Conservation (phyloP, 2,888 invertebrate species). For the Uropetala carovei region DNA sequence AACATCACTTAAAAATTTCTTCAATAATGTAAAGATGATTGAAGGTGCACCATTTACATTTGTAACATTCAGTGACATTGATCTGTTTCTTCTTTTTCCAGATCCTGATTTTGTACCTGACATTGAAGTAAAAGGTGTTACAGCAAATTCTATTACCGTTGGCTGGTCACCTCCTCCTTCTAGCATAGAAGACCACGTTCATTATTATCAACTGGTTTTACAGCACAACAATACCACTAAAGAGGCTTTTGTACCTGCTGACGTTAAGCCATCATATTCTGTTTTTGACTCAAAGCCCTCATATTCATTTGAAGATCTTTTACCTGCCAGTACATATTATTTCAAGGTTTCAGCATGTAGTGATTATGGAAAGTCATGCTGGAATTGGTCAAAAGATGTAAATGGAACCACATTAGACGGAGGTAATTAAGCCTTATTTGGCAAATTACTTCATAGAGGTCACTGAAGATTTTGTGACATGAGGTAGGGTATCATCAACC, state of each 20-base stretch:
- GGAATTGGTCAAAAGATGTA: conserved; percentile 86
- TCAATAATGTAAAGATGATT: no score
- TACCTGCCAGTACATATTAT: conserved; percentile 87
- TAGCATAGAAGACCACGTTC: conserved; percentile 83
- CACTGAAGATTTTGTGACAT: no score
- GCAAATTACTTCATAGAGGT: no score
- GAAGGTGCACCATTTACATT: no score
- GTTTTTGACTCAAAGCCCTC: conserved; percentile 78
- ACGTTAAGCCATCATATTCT: conserved; percentile 75
- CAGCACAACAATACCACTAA: conserved; percentile 69
- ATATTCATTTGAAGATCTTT: conserved; percentile 87
- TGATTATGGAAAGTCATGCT: conserved; percentile 85
- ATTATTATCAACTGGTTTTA: conserved; percentile 83
- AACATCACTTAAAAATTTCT: no score
- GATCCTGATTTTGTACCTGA: conserved; percentile 89
- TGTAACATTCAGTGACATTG: no score
- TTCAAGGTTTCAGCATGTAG: conserved; percentile 89
- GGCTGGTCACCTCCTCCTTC: conserved; percentile 85
- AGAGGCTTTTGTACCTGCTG: conserved; percentile 80
- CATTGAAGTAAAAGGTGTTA: conserved; percentile 84
- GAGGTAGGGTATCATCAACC: no score
- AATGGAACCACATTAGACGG: conserved; percentile 92
- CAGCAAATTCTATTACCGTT: conserved; percentile 86
- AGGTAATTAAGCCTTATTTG: conserved; percentile 70
- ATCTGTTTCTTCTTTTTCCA: conserved; percentile 69